These are phyloP conservation scores for Machimus rusticus DNA, from an alignment of 2,888 invertebrate species.

Conservation along the genomic window DNA sequence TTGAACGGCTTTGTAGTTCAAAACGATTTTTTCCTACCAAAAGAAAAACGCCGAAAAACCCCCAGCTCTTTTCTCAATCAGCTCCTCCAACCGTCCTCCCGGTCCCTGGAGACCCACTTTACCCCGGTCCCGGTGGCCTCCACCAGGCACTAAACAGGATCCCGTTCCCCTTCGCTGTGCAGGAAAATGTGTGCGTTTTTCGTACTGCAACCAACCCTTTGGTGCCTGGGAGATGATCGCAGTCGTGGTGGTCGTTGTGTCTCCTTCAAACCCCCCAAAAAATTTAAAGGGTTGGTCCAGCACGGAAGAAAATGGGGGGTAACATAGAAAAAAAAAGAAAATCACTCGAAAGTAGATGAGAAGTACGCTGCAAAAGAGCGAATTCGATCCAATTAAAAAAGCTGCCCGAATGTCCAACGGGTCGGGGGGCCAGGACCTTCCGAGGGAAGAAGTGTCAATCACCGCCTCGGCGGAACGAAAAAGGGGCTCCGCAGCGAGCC, in stretches of 20 bases:
- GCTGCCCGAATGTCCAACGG: not conserved
- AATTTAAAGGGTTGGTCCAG: not conserved
- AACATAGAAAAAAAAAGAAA: not conserved
- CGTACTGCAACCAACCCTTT: not conserved
- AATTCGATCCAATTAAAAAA: not conserved
- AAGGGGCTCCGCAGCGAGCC: not conserved
- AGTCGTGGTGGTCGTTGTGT: not conserved
- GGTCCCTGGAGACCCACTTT: not conserved
- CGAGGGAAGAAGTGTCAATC: not conserved
- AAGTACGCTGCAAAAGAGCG: not conserved
- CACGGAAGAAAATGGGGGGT: not conserved
- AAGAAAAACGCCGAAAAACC: not conserved
- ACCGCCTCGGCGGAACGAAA: not conserved
- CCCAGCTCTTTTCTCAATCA: not conserved
- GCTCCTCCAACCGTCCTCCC: not conserved
- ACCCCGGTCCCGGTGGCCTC: not conserved
- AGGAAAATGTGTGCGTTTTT: not conserved
- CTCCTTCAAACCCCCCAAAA: not conserved
- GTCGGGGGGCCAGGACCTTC: not conserved
- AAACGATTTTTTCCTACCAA: not conserved
- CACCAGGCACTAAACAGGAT: not conserved
- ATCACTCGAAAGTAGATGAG: not conserved
- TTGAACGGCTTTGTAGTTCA: not conserved
- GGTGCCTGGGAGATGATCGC: not conserved
- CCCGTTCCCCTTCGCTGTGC: not conserved